Evolutionary conservation across 1,140 invertebrate species (phyloP).

Genomic region (Caenorhabditis brenneri): DNA sequence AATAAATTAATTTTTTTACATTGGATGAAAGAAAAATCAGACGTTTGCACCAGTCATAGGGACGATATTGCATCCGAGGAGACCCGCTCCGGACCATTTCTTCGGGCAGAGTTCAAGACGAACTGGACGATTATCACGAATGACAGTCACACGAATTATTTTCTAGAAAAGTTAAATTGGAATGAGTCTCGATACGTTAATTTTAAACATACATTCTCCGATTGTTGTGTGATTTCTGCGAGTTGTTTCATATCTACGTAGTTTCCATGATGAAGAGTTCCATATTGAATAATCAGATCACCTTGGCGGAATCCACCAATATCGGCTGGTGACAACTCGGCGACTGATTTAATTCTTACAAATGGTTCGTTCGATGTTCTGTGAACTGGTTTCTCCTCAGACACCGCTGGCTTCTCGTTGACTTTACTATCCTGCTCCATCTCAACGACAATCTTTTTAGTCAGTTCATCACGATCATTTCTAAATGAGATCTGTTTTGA

Average conservation of each 20-base stretch:
- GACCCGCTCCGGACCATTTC: constrained; percentile 43
- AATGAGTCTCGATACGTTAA: neutral
- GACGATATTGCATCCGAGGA: constrained; percentile 44
- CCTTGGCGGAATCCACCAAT: constrained; percentile 45
- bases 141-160: constrained; percentile 48
- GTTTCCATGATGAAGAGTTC: constrained; percentile 44
- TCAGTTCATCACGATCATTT: constrained; percentile 40
- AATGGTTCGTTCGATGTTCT: constrained; percentile 51
- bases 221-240: constrained; percentile 9
- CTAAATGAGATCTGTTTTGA: neutral
- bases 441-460: constrained; percentile 12
- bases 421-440: constrained; percentile 16
- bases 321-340: constrained; percentile 42
- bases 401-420: neutral
- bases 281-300: constrained; percentile 51
- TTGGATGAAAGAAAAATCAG: neutral
- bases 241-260: constrained; percentile 30
- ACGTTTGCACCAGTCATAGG: constrained; percentile 8
- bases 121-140: constrained; percentile 46
- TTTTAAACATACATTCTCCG: neutral
- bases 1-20: constrained; percentile 10
- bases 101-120: constrained; percentile 40
- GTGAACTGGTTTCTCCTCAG: constrained; percentile 42
- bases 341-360: constrained; percentile 33
- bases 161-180: constrained; percentile 32